These are phyloP conservation scores for Oscheius sp. DNA, from an alignment of 2,888 invertebrate species.

Conservation along the genomic window DNA sequence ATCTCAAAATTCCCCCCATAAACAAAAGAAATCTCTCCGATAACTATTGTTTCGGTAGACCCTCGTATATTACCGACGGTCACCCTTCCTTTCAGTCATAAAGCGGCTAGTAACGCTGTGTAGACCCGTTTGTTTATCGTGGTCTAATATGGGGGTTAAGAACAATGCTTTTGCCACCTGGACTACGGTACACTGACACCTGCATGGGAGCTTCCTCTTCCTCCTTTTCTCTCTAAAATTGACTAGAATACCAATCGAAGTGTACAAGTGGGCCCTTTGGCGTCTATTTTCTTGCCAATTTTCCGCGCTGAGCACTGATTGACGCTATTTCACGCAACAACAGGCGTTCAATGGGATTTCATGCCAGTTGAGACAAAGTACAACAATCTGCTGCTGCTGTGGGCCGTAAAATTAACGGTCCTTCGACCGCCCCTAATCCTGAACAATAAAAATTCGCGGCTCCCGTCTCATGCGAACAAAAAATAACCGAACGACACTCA, in stretches of 20 bases:
- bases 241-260: background rate
- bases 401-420: slow-evolving; percentile 31
- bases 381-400: background rate
- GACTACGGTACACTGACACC: slow-evolving; percentile 27
- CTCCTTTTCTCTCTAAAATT: no score
- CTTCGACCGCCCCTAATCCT: slow-evolving; percentile 25
- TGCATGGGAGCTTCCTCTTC: no score
- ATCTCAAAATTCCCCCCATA: background rate
- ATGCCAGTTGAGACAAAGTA: slow-evolving; percentile 12
- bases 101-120: slow-evolving; percentile 21
- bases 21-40: background rate
- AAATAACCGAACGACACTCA: slow-evolving; percentile 14
- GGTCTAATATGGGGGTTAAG: slow-evolving; percentile 30
- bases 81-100: slow-evolving; percentile 11
- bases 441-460: slow-evolving; percentile 29
- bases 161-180: slow-evolving; percentile 30
- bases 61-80: background rate
- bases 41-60: background rate
- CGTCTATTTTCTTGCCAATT: slow-evolving; percentile 25
- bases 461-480: slow-evolving; percentile 9
- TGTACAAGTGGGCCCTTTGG: slow-evolving; percentile 22
- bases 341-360: slow-evolving; percentile 25
- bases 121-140: slow-evolving; percentile 27
- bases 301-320: slow-evolving; percentile 18
- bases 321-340: slow-evolving; percentile 22